Evolutionary conservation across 2,888 invertebrate species (phyloP), one percentile per base, ranked within the genome.

Genomic region (Pomacea canaliculata): DNA sequence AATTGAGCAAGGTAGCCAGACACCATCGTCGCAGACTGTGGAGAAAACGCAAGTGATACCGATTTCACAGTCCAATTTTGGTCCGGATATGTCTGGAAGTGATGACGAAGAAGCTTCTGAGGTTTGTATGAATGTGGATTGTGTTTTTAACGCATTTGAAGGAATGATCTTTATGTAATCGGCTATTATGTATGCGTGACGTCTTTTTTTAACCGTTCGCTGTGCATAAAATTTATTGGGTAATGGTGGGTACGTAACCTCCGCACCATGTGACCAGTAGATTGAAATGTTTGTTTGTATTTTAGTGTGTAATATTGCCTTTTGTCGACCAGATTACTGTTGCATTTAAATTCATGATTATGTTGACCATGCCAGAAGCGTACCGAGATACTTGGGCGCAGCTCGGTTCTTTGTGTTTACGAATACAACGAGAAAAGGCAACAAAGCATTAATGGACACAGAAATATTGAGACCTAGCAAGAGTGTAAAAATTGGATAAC

Each of bases 31-130:
- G 60, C 81, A 80, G 76, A 77, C 80, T 77, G 73, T 79, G 72
- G 83, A 80, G 71, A 81, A 83, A 79, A 73, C 84, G 91, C 94
- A 95, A 91, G 79, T 79, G 76, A 79, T 83, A 78, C 78, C 84
- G n/a, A 82, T 82, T 62, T 81, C 84, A 74, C 83, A 84, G 77
- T 85, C 85, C 49, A 95, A 95, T 93, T 95, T 94, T 94, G 96
- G 96, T 93, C 95, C 96, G 92, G 96, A 96, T 93, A 94, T 96
- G 92, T 97, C 97, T 90, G 97, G 96, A 93, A 97, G 96, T 92
- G 97, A 97, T 92, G 97, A 97, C 93, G 97, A 97, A 92, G 97
- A 97, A 92, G 96, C 96, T 92, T 97, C 96, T 90, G 97, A 97
- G 96, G 97, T 97, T 94, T 72, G 79, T 27, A 51, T 73, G 73